These are phyloP conservation scores for Lates calcarifer DNA, from an alignment of 2,113 vertebrate genomes.

Conservation along the genomic window DNA sequence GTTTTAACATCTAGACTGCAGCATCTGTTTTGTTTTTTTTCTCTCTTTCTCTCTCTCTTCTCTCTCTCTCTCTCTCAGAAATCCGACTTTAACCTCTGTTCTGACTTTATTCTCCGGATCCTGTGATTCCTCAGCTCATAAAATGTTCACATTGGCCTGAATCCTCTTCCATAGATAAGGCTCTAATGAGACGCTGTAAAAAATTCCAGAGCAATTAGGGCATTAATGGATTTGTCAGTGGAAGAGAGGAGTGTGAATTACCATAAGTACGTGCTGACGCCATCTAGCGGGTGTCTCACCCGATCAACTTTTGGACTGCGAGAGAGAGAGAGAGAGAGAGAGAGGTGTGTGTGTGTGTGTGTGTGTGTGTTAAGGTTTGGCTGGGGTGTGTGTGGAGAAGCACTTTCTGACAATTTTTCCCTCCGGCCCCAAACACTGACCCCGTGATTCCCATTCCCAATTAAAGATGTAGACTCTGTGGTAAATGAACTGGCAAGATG, in stretches of 20 bases:
- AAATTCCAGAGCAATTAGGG: constrained; percentile 61
- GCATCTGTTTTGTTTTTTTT: no score
- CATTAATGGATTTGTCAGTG: constrained; percentile 67
- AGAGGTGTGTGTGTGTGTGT: background rate
- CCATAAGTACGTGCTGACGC: constrained; percentile 68
- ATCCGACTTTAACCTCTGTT: background rate
- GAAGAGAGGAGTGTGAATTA: constrained; percentile 31
- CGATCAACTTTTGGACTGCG: constrained; percentile 31
- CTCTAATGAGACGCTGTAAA: constrained; percentile 57
- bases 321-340: background rate
- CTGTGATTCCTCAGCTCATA: background rate
- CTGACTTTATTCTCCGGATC: background rate
- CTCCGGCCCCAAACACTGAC: constrained; percentile 11
- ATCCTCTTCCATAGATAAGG: constrained; percentile 37
- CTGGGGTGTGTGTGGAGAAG: background rate
- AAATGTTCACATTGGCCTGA: constrained; percentile 4
- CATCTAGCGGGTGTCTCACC: constrained; percentile 78
- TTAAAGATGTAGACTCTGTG: constrained; percentile 24
- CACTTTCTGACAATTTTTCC: background rate
- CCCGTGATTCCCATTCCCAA: constrained; percentile 27
- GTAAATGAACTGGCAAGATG: constrained; percentile 34
- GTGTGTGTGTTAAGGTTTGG: constrained; percentile 1
- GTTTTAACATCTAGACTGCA: no score
- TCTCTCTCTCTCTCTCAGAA: no score
- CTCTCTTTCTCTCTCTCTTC: no score